These are phyloP conservation scores for Pipistrellus pipistrellus DNA, from an alignment of 2,797 vertebrate genomes.

Conservation along the genomic window DNA sequence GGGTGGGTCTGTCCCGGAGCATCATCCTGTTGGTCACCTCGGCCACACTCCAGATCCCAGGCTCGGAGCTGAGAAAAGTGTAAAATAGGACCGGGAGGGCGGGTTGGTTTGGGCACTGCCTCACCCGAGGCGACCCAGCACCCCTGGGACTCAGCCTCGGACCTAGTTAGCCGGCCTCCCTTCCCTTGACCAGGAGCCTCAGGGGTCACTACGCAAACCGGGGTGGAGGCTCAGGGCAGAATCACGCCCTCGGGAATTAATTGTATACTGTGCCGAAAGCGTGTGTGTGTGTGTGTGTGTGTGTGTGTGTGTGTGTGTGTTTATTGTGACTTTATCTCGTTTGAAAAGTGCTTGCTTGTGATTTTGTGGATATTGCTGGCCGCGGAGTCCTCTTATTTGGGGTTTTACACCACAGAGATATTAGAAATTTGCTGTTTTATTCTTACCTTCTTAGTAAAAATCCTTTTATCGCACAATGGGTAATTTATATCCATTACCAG, in stretches of 20 bases:
- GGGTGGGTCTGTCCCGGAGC: constrained; percentile 53
- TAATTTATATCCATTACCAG: constrained; percentile 99
- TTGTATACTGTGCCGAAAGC: constrained; percentile 84
- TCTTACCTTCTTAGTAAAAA: constrained; percentile 99
- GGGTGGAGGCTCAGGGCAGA: constrained; percentile 86
- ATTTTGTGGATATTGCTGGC: constrained; percentile 91
- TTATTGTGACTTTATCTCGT: constrained; percentile 90
- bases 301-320: constrained; percentile 80
- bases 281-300: constrained; percentile 83
- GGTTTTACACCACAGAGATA: constrained; percentile 91
- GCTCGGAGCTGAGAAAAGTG: constrained; percentile 20
- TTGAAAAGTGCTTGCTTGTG: constrained; percentile 90
- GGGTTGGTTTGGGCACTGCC: background rate
- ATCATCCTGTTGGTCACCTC: constrained; percentile 55
- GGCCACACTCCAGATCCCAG: constrained; percentile 56
- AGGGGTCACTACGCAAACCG: constrained; percentile 85
- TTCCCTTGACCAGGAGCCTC: constrained; percentile 82
- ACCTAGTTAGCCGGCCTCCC: constrained; percentile 84
- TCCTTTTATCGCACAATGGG: constrained; percentile 99
- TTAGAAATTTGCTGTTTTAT: constrained; percentile 99
- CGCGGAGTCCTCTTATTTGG: constrained; percentile 92
- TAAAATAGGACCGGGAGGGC: constrained; percentile 61
- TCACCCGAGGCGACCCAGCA: background rate
- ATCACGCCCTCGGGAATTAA: constrained; percentile 88
- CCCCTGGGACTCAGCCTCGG: constrained; percentile 57